Evolutionary conservation across 2,113 vertebrate genomes (phyloP).

Genomic region (Vidua chalybeata): DNA sequence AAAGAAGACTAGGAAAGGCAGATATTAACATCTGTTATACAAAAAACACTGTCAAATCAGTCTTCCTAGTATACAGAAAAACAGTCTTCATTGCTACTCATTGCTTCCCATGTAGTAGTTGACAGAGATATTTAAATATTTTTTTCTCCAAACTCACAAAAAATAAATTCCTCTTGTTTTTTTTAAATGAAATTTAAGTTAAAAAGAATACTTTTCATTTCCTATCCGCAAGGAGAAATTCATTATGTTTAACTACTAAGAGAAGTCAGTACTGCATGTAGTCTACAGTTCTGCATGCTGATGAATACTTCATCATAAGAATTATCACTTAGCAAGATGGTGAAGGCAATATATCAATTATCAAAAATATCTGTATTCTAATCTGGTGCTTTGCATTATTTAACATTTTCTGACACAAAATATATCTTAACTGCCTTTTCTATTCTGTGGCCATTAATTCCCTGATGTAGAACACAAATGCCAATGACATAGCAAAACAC

Average conservation of each 20-base stretch:
- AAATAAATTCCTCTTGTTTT: not conserved
- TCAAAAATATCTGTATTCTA: constrained; percentile 51
- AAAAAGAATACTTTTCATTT: not conserved
- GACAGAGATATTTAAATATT: not conserved
- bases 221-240: not conserved
- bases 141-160: not conserved
- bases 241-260: not conserved
- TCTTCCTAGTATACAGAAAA: not conserved
- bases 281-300: not conserved
- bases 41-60: not conserved
- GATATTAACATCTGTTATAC: not conserved
- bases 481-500: constrained; percentile 39
- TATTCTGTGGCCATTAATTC: constrained; percentile 24
- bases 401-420: constrained; percentile 60
- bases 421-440: constrained; percentile 26
- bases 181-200: not conserved
- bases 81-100: not conserved
- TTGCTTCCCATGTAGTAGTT: not conserved
- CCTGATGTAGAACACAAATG: constrained; percentile 1
- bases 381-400: constrained; percentile 52
- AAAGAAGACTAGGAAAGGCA: not conserved
- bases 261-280: not conserved
- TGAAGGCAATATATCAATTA: constrained; percentile 22
- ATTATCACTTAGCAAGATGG: not conserved
- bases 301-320: constrained; percentile 22